Base-by-base conservation (phyloP, 2,888 invertebrate genomes). In the Xestia sexstrigata region DNA sequence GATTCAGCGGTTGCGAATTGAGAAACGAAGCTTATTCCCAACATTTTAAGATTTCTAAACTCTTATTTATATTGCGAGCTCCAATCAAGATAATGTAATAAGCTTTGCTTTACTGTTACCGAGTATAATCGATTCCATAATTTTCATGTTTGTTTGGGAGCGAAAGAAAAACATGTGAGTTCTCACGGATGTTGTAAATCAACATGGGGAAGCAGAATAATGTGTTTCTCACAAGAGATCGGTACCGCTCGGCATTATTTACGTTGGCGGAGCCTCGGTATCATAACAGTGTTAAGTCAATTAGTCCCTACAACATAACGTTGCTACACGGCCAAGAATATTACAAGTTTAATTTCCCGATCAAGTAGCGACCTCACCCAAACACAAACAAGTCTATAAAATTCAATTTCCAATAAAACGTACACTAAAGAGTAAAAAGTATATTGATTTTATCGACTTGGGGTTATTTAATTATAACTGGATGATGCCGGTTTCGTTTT, bases 381-480 rank as follows among this genome's bases (percentile, higher is more conserved):
- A 84, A 83, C 62, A 65, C 78, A 84, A 81, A 84, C 78, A 84
- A 74, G 55, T 76, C 71, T 62, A 68, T 80, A 84, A 75, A 84
- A 84, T 42, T 84, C 60, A 77, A 80, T 85, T 85, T 82, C 63
- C 73, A 77, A 74, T 81, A 79, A 85, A 86, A 78, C 70, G 79
- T 72, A 75, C n/a, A 76, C 58, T 81, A 73, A 82, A 80, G 70
- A 82, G 78, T 84, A 80, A 77, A 85, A 82, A 82, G 69, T 82
- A 71, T 82, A 84, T 84, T 86, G 85, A 79, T 88, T 84, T 87
- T 82, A 88, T 88, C 81, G 85, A 85, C 81, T 78, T 84, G 76
- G 78, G 84, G 86, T 88, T 90, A 92, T 93, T 89, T 89, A 90
- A 93, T 92, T 90, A 90, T 89, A 87, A 89, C 87, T 87, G 87